phyloP scores from a whole-genome alignment of 1,140 invertebrate genomes.

The Brachystomella parvula region DNA sequence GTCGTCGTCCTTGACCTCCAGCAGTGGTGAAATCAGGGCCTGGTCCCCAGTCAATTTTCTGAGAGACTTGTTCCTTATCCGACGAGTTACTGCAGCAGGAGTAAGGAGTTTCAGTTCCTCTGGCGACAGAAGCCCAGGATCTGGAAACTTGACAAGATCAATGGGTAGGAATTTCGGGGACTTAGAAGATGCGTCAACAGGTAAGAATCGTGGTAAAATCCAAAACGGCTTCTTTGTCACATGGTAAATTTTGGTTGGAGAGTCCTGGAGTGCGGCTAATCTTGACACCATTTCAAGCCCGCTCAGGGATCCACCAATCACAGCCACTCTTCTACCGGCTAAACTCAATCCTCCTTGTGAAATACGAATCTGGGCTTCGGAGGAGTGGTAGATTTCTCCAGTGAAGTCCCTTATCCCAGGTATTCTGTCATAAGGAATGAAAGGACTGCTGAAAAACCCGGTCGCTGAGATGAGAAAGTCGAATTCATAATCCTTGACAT shows the following conservation, averaged over 20 bases:
- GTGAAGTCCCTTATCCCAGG: background rate
- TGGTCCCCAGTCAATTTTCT: background rate
- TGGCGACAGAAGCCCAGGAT: background rate
- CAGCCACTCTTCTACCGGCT: background rate
- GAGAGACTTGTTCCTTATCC: background rate
- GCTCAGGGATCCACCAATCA: constrained; percentile 3
- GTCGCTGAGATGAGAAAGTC: background rate
- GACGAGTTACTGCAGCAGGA: background rate
- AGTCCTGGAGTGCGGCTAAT: too few species aligned
- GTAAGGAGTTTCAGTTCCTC: background rate
- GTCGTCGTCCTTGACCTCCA: background rate
- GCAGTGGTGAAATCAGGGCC: background rate
- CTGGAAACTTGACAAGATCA: constrained; percentile 1
- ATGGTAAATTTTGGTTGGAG: background rate
- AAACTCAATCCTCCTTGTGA: background rate
- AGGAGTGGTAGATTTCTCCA: background rate
- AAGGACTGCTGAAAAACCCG: background rate
- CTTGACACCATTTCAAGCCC: background rate
- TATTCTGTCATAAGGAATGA: background rate
- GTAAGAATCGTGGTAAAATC: background rate
- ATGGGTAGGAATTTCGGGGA: background rate
- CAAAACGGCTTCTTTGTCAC: constrained; percentile 1
- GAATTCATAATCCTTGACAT: background rate
- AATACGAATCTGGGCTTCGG: background rate
- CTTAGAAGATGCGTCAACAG: background rate